Base-by-base conservation (phyloP, 2,888 invertebrate genomes). In the Spicauda simplicius region DNA sequence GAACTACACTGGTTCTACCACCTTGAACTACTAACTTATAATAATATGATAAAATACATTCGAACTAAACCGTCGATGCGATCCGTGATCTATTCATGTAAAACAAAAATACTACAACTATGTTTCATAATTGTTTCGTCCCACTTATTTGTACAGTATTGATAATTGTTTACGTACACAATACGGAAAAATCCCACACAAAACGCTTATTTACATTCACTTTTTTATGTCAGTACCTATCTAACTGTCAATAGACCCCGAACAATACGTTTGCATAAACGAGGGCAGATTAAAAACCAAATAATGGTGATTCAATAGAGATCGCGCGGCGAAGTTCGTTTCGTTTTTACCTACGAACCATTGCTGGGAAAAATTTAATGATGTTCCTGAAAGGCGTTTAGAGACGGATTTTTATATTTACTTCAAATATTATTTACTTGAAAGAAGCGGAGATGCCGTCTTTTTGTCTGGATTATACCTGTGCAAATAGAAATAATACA, bases 311-410 rank as follows among this genome's bases (percentile, higher is more conserved):
- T 53, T 33, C 37, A 52, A 53, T 19, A 50, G 33, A 14, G 37
- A 53, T 61, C 33, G 19, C 19, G 52, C 48, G 50, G 30, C 11
- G 16, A 25, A 59, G 18, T 20, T 59, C 33, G 25, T 25, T 25
- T 25, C 25, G 4, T 53, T 53, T 60, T 37, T 14, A 53, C 50
- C 12, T 12, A 14, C n/a, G 20, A 52, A 19, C 7, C 53, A 7
- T 19, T 37, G 53, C 37, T 19, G 37, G 16, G 33, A n/a, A 61
- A 37, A 37, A 37, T 53, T 52, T 53, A 61, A 61, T 53, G 61
- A 61, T 37, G 37, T 37, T 53, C 60, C 52, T 19, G 14, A 60
- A 60, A 60, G n/a, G 12, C 45, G 45, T n/a, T 45, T 45, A 45
- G 45, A n/a, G n/a, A 7, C 45, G n/a, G n/a, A 45, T 45, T 45